Conservation (phyloP, 2,888 invertebrate genomes). For the Sarcophaga subvicina region DNA sequence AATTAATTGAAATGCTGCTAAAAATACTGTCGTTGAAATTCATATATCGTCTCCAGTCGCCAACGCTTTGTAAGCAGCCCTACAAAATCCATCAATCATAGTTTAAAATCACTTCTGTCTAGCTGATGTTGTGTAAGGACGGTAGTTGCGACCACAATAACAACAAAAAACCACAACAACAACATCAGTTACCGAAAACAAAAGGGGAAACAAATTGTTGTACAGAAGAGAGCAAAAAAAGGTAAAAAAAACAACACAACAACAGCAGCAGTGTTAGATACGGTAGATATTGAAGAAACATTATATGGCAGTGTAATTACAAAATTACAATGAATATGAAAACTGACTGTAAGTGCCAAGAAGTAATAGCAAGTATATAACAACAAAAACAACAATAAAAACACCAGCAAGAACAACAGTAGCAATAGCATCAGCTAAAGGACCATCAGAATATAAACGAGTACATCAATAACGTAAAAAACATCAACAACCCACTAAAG, state of each 20-base stretch:
- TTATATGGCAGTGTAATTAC: constrained; percentile 49
- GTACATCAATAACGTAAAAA: constrained; percentile 21
- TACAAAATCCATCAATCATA: constrained; percentile 65
- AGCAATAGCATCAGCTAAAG: no score
- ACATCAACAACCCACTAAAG: constrained; percentile 38
- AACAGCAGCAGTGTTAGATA: constrained; percentile 25
- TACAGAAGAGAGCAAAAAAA: constrained; percentile 4
- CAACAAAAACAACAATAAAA: constrained; percentile 2
- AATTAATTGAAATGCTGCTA: no score
- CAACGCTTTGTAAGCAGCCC: background rate
- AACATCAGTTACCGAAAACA: constrained; percentile 1
- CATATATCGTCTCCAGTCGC: no score
- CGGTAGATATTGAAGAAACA: constrained; percentile 33
- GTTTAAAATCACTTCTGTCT: constrained; percentile 57
- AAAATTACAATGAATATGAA: constrained; percentile 60
- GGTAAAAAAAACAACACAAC: constrained; percentile 22
- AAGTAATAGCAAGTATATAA: constrained; percentile 21
- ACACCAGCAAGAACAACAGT: background rate
- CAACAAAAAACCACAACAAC: background rate
- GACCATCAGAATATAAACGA: no score
- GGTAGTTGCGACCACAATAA: constrained; percentile 10
- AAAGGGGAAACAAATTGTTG: no score
- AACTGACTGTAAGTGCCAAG: constrained; percentile 37
- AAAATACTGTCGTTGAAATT: no score
- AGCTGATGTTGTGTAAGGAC: constrained; percentile 9